phyloP scores from a whole-genome alignment of 2,888 invertebrate genomes.

The Parnassius smintheus region DNA sequence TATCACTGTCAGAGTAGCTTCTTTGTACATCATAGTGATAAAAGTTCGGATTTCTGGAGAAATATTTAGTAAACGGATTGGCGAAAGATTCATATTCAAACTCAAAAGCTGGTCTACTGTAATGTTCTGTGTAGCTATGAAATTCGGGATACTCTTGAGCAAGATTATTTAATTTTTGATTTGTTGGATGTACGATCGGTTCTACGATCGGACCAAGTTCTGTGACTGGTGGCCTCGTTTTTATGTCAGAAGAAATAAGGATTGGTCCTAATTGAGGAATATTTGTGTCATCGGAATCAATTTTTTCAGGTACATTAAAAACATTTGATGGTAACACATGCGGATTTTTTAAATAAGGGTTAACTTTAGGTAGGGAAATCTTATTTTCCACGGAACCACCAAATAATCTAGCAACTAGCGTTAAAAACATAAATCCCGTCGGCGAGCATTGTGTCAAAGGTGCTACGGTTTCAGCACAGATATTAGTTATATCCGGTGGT shows the following conservation, averaged over 20 bases:
- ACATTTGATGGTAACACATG: background rate
- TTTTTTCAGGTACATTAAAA: background rate
- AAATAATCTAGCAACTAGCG: constrained; percentile 78
- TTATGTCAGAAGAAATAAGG: background rate
- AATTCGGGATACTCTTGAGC: constrained; percentile 45
- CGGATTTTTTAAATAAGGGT: constrained; percentile 12
- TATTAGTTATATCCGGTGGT: constrained; percentile 77
- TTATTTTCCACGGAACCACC: constrained; percentile 44
- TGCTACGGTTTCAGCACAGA: constrained; percentile 75
- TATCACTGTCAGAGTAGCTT: constrained; percentile 44
- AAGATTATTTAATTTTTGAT: constrained; percentile 29
- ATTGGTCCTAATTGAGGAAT: background rate
- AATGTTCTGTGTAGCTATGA: constrained; percentile 44
- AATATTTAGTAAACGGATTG: constrained; percentile 32
- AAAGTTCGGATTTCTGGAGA: background rate
- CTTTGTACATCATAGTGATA: constrained; percentile 31
- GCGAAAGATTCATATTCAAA: constrained; percentile 37
- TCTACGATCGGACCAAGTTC: background rate
- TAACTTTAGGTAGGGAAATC: constrained; percentile 3
- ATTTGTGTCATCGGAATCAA: background rate
- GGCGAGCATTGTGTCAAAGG: constrained; percentile 81
- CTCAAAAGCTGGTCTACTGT: constrained; percentile 40
- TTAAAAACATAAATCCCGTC: constrained; percentile 79
- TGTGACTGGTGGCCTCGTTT: background rate
- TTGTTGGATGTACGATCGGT: constrained; percentile 15